Conservation (phyloP, 1,140 invertebrate species). For the Lucilia cuprina region DNA sequence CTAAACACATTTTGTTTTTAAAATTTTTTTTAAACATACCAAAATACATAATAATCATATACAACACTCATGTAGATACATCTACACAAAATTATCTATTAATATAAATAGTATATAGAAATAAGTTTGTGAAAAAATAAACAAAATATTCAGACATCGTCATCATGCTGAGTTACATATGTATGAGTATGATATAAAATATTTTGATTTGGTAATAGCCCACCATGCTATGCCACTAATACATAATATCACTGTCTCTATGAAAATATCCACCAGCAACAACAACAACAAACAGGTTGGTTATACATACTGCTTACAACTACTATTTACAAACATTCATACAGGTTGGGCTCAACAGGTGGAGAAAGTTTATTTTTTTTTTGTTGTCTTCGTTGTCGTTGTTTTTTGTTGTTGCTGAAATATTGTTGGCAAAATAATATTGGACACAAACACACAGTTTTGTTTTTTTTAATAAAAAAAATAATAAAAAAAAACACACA, state of each 20-base stretch:
- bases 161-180: not conserved
- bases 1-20: not conserved
- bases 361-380: conserved; percentile 7
- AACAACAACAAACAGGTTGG: not conserved
- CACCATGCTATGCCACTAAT: not conserved
- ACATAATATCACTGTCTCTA: not conserved
- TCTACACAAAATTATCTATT: no score
- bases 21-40: not conserved
- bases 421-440: conserved; percentile 7
- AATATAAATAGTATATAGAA: no score
- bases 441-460: not conserved
- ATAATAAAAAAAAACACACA: no score
- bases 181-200: not conserved
- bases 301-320: not conserved
- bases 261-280: not conserved
- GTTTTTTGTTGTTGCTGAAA: not conserved
- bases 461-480: not conserved
- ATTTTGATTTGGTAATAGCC: not conserved
- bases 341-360: conserved; percentile 9
- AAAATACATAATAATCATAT: no score
- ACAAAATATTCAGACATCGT: not conserved
- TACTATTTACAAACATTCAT: not conserved
- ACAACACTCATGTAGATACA: no score
- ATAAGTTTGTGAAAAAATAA: no score
- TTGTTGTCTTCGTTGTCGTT: not conserved